Percentiles rank a stretch among this genome's conserved stretches.
Conservation (phyloP, 2,797 vertebrate species). For the Taenioides sp. region DNA sequence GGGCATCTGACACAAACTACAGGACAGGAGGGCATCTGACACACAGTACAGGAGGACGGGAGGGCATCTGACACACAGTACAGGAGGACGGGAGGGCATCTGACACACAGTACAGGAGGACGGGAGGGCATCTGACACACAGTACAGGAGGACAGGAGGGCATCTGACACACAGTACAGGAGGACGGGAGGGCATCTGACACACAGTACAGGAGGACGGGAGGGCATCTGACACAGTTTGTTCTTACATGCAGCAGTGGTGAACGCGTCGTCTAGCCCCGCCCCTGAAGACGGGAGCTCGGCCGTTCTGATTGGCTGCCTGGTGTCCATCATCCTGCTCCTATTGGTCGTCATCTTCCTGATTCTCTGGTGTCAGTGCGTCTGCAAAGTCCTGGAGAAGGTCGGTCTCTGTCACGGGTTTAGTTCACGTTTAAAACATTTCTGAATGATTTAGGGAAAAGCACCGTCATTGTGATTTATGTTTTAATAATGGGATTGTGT, state of each 20-base stretch:
- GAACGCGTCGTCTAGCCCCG: slow-evolving; percentile 64
- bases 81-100: no score
- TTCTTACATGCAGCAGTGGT: slow-evolving; percentile 50
- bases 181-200: no score
- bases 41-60: no score
- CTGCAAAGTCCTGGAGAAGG: slow-evolving; percentile 90
- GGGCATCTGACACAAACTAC: not conserved
- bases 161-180: not conserved
- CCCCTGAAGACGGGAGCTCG: slow-evolving; percentile 76
- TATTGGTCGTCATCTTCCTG: slow-evolving; percentile 87
- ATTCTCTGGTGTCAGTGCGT: slow-evolving; percentile 92
- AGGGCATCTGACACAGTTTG: not conserved
- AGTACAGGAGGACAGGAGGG: not conserved
- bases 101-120: no score
- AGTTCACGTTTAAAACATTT: no score
- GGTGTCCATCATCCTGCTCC: slow-evolving; percentile 89
- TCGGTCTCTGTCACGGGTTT: slow-evolving; percentile 42
- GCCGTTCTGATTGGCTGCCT: slow-evolving; percentile 88
- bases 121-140: no score
- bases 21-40: no score
- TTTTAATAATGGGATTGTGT: no score
- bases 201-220: no score
- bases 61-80: no score
- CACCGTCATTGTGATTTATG: no score
- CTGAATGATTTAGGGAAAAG: no score